Base-by-base conservation (phyloP, 2,797 vertebrate species). In the Phylloscopus collybita region DNA sequence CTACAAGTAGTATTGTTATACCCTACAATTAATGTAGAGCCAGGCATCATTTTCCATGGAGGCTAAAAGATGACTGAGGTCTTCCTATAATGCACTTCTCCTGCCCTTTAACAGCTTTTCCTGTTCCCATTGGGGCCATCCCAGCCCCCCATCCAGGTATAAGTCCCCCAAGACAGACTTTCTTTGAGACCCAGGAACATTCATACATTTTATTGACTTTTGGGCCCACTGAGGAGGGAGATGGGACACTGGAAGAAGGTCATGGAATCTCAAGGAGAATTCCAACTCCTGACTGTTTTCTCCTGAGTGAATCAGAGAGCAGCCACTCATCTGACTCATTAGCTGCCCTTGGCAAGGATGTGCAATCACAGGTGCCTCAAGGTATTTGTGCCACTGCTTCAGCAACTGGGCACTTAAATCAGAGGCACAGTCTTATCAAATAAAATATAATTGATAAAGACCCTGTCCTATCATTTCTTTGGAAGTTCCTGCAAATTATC, bases 341-440 rank as follows among this genome's bases (percentile, higher is more conserved):
- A 7, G 6, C 34, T 65, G 34, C 5, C 27, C 40, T 69, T 72
- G 44, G 6, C 29, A 72, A 84, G 26, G 45, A 49, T 20, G 18
- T 29, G 11, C 18, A 71, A 40, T 7, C 0, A 0, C 36, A n/a
- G 16, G 11, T 5, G 5, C 4, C 21, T 82, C 1, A 0, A 32
- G 30, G 4, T 12, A 5, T 73, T 89, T 66, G 5, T 62, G 30
- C 8, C 60, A 23, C 69, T 60, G 4, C 10, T 74, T 73, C 30
- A 62, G 10, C 25, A 40, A 20, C 11, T 16, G 29, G 38, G 16
- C 1, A 49, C 60, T 92, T 61, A 47, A 50, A 51, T 20, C 5
- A 3, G 17, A 69, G 8, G 1, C 4, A 54, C 1, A n/a, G 20
- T 4, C 23, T 44, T 72, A n/a, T 30, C 1, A 13, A 51, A 76